Conservation (phyloP, 2,888 invertebrate species). For the Cenopis cana region DNA sequence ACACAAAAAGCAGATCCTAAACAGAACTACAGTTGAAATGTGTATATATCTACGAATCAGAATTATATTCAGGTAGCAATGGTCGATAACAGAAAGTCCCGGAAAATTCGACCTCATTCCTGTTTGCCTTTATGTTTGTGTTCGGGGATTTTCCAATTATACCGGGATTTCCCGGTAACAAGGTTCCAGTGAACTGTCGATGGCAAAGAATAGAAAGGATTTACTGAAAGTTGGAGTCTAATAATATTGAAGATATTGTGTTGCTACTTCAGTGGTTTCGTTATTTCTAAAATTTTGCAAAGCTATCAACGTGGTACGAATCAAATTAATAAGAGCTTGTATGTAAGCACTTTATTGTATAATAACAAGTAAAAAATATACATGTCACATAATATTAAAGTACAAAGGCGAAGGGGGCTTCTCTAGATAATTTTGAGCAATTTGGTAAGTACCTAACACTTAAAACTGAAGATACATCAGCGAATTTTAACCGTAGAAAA, state of each 20-base stretch:
- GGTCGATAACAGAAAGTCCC: neutral
- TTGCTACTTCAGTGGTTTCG: neutral
- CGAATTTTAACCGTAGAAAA: no score
- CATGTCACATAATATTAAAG: no score
- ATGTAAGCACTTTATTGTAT: no score
- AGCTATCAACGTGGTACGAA: no score
- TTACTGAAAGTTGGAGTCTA: neutral
- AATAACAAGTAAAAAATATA: no score
- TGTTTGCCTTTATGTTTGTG: neutral
- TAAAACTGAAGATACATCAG: no score
- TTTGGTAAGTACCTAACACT: no score
- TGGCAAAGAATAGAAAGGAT: slow-evolving; percentile 6
- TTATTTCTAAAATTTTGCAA: no score
- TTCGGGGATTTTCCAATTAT: slow-evolving; percentile 45
- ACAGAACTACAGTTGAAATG: neutral
- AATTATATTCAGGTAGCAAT: neutral
- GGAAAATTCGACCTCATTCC: neutral
- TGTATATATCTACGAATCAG: neutral
- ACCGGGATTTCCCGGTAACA: slow-evolving; percentile 36
- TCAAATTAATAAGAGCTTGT: no score
- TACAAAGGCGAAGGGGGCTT: no score
- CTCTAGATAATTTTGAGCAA: no score
- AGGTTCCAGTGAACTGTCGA: slow-evolving; percentile 6
- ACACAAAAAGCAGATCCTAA: no score
- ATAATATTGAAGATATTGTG: slow-evolving; percentile 2